Percentiles rank a stretch among this genome's conserved stretches.
These are phyloP conservation scores for Caenorhabditis panamensis DNA, from an alignment of 2,888 invertebrate species.

Conservation along the genomic window DNA sequence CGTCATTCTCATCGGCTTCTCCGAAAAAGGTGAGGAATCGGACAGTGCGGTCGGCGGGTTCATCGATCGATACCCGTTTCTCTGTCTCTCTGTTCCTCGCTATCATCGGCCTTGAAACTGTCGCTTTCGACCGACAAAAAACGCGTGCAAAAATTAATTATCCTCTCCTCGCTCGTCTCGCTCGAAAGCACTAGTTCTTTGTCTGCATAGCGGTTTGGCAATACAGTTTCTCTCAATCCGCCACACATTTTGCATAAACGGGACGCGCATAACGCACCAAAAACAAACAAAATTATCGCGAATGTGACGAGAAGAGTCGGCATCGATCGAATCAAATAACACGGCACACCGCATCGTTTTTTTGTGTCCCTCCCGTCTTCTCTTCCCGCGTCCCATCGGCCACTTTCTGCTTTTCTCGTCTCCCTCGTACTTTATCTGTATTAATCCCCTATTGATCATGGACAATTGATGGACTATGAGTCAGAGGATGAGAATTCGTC, in stretches of 20 bases:
- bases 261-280: slow-evolving; percentile 3
- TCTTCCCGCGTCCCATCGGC: background rate
- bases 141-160: slow-evolving; percentile 25
- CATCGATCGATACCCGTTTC: slow-evolving; percentile 23
- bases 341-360: slow-evolving; percentile 2
- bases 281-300: slow-evolving; percentile 25
- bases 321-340: slow-evolving; percentile 32
- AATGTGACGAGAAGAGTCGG: slow-evolving; percentile 20
- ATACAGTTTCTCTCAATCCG: background rate
- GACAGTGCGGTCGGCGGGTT: background rate
- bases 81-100: slow-evolving; percentile 41
- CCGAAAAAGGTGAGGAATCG: slow-evolving; percentile 35
- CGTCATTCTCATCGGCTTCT: background rate
- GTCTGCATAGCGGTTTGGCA: background rate
- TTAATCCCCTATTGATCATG: background rate
- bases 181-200: slow-evolving; percentile 3
- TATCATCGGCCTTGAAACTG: slow-evolving; percentile 36
- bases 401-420: background rate
- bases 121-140: slow-evolving; percentile 31
- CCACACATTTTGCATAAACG: background rate
- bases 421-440: slow-evolving; percentile 3
- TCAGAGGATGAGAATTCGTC: slow-evolving; percentile 42
- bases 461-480: slow-evolving; percentile 11
- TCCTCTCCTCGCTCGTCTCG: slow-evolving; percentile 2
- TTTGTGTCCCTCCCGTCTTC: slow-evolving; percentile 11